Evolutionary conservation across 2,113 vertebrate species (phyloP).

Genomic region (Natator depressus): DNA sequence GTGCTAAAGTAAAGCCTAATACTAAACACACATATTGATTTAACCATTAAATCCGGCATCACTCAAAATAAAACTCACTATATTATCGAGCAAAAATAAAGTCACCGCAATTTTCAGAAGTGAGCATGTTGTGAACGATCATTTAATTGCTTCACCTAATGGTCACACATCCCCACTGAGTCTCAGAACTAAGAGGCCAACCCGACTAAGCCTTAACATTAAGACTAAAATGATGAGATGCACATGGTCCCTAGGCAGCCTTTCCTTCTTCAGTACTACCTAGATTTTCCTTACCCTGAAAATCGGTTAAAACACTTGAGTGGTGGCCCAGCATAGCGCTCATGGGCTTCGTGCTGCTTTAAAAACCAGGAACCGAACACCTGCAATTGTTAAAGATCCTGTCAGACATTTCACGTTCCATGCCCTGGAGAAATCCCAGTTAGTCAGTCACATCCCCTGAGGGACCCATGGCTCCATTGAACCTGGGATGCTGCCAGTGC

Average conservation of each 20-base stretch:
- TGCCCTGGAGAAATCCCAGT: background rate
- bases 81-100: slow-evolving; percentile 68
- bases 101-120: slow-evolving; percentile 67
- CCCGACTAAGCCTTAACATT: background rate
- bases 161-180: background rate
- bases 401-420: background rate
- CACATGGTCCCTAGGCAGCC: background rate
- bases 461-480: background rate
- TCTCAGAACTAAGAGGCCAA: background rate
- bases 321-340: background rate
- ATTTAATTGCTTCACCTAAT: slow-evolving; percentile 12
- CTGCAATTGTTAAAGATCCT: background rate
- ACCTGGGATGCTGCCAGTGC: background rate
- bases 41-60: slow-evolving; percentile 79
- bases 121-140: background rate
- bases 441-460: background rate
- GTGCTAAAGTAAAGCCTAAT: slow-evolving; percentile 77
- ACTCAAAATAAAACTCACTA: slow-evolving; percentile 79
- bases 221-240: background rate
- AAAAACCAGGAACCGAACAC: background rate
- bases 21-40: slow-evolving; percentile 84
- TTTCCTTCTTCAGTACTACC: background rate
- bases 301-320: background rate
- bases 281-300: background rate
- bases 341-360: background rate